Conservation (phyloP, 2,797 vertebrate species). For the Allenopithecus nigroviridis region DNA sequence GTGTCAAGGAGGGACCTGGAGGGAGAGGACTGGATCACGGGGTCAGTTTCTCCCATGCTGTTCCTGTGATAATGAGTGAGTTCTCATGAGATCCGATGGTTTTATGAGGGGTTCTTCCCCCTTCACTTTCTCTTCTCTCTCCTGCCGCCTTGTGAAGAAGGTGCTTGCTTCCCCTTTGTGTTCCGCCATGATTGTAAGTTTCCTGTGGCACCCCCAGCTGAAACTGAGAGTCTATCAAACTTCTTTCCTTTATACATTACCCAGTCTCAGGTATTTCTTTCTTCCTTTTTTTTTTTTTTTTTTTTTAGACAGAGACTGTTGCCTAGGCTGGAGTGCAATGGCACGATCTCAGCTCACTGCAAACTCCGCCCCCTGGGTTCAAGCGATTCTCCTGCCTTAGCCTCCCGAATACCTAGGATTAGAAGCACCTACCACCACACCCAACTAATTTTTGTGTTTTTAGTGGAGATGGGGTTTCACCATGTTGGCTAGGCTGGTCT, state of each 20-base stretch:
- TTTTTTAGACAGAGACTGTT: background rate
- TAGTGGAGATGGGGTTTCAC: background rate
- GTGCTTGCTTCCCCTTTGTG: background rate
- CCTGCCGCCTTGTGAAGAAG: background rate
- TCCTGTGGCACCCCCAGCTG: background rate
- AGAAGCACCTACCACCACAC: background rate
- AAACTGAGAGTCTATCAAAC: background rate
- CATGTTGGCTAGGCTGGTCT: background rate
- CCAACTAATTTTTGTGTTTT: background rate
- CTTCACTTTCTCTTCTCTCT: background rate
- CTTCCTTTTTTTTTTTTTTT: no score
- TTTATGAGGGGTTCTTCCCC: background rate
- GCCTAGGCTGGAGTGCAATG: background rate
- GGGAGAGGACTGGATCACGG: background rate
- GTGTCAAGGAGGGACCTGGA: background rate
- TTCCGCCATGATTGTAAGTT: background rate
- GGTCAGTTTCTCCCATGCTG: background rate
- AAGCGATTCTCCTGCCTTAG: background rate
- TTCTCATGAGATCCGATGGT: background rate
- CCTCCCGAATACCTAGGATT: background rate
- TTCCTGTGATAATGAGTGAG: background rate
- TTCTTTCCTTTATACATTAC: background rate
- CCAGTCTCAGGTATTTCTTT: background rate
- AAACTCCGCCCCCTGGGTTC: background rate
- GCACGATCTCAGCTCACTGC: background rate